phyloP scores from a whole-genome alignment of 2,113 vertebrate species.

The Chaenogobius annularis region DNA sequence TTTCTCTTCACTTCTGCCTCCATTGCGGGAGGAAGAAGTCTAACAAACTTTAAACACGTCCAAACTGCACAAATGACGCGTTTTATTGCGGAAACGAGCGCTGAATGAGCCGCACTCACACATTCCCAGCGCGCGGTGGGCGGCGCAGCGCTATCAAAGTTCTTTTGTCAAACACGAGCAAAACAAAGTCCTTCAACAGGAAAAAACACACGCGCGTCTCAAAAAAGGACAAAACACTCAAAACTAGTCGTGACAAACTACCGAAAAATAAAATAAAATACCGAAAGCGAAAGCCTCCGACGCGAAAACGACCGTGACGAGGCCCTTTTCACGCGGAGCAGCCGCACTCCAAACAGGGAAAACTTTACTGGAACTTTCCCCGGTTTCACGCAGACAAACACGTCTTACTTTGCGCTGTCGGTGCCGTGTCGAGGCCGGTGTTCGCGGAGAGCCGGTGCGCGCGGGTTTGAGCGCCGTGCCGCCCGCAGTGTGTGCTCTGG shows the following conservation, averaged over 20 bases:
- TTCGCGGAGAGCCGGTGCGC: background rate
- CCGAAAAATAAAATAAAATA: too few relatives aligned
- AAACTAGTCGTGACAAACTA: background rate
- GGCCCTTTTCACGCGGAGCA: background rate
- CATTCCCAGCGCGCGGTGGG: background rate
- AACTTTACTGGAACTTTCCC: constrained; percentile 21
- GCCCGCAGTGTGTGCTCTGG: background rate
- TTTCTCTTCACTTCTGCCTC: too few relatives aligned
- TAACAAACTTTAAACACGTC: too few relatives aligned
- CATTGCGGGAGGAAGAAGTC: too few relatives aligned
- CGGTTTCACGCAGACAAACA: background rate
- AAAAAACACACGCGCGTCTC: background rate
- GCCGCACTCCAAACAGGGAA: background rate
- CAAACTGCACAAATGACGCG: background rate
- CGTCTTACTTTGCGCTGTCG: constrained; percentile 21
- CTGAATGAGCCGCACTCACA: background rate
- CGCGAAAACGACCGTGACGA: background rate
- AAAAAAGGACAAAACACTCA: background rate
- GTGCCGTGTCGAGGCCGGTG: background rate
- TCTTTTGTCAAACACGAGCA: background rate
- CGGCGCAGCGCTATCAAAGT: background rate
- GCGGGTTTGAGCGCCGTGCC: background rate
- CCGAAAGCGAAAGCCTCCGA: background rate
- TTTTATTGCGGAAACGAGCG: background rate
- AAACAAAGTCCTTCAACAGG: background rate